phyloP scores from a whole-genome alignment of 92 coral and sea anemone species.

The Hydrozoanthus gracilis region DNA sequence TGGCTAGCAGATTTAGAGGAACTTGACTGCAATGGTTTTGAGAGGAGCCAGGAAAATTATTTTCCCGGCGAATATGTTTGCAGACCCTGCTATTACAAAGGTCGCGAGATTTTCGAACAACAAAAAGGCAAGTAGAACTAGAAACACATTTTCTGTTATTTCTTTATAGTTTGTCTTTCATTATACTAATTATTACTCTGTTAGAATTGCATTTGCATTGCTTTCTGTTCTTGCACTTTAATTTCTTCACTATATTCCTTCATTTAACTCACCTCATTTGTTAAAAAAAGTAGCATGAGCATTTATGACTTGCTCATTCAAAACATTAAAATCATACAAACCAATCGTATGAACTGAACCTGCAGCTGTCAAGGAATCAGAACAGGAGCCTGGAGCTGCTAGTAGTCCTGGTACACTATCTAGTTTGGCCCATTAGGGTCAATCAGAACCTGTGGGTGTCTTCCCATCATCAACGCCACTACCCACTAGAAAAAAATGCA shows the following conservation, averaged over 20 bases:
- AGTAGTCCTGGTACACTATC: conserved; percentile 1
- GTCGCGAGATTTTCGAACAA: no score
- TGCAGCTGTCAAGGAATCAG: not conserved
- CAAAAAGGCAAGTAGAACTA: conserved; percentile 2
- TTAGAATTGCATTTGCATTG: conserved; percentile 3
- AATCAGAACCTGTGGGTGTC: not conserved
- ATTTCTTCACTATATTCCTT: not conserved
- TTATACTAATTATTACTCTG: not conserved
- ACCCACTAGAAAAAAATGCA: not conserved
- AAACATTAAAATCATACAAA: not conserved
- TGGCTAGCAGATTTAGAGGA: no score
- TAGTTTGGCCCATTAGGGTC: not conserved
- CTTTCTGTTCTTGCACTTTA: conserved; percentile 3
- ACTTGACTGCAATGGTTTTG: no score
- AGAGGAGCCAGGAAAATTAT: no score
- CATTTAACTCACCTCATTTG: not conserved
- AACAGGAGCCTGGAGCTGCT: not conserved
- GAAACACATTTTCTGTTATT: not conserved
- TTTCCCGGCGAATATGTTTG: no score
- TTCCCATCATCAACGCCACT: conserved; percentile 1
- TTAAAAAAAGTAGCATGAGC: conserved; percentile 6
- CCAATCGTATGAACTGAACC: not conserved
- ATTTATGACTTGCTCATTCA: not conserved
- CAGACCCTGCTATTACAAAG: no score
- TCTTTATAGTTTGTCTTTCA: conserved; percentile 2